Percentiles rank a stretch among this genome's conserved stretches.
Conservation (phyloP, 2,888 invertebrate genomes). For the Dugesia japonica region DNA sequence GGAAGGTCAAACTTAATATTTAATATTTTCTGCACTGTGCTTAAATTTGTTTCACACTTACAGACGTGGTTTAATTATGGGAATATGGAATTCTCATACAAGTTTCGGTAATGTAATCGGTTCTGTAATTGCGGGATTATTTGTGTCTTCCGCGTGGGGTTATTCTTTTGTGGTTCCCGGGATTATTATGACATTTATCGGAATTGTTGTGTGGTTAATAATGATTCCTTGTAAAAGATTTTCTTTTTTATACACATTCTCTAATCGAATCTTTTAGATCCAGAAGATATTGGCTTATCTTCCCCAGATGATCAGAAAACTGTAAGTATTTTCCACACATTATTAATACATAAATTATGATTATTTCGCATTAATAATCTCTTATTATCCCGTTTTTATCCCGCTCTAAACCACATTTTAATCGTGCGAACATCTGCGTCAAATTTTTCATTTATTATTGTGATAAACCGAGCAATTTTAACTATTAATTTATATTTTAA, state of each 20-base stretch:
- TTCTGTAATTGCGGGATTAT: conserved; percentile 68
- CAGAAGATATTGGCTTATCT: conserved; percentile 30
- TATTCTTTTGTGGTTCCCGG: conserved; percentile 79
- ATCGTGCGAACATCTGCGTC: too few species aligned
- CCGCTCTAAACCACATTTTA: too few species aligned
- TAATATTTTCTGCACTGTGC: too few species aligned
- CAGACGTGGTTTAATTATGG: conserved; percentile 63
- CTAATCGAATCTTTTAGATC: conserved; percentile 17
- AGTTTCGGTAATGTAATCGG: conserved; percentile 84
- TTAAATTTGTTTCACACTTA: conserved; percentile 20
- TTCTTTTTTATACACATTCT: not conserved
- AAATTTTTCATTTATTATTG: too few species aligned
- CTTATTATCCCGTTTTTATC: too few species aligned
- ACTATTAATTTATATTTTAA: too few species aligned
- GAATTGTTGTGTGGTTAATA: not conserved
- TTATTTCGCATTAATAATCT: too few species aligned
- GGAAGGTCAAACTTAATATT: conserved; percentile 51
- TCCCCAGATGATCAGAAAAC: not conserved
- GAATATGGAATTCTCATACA: conserved; percentile 89
- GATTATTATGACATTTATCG: conserved; percentile 50
- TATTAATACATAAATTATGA: too few species aligned
- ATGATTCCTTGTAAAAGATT: conserved; percentile 25
- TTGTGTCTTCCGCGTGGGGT: conserved; percentile 66
- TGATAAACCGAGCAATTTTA: too few species aligned
- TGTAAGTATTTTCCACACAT: not conserved